Percentiles rank a stretch among this genome's conserved stretches.
Evolutionary conservation across 2,888 invertebrate genomes (phyloP).

Genomic region (Bimastos eiseni): DNA sequence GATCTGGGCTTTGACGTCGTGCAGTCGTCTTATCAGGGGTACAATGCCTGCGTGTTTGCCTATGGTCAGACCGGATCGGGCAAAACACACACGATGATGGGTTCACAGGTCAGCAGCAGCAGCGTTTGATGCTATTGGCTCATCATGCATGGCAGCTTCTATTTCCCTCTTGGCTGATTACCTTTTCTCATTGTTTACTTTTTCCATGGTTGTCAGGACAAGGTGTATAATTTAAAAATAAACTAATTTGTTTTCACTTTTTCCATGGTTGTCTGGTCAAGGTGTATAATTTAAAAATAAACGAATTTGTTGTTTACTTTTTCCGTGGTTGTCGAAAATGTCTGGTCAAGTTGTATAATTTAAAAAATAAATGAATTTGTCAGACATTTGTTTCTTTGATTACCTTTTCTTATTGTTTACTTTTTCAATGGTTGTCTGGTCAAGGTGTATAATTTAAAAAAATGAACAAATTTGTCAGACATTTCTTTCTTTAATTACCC

Average conservation of each 20-base stretch:
- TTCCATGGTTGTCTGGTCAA: no score
- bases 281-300: background rate
- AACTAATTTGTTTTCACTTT: no score
- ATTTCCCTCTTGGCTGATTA: background rate
- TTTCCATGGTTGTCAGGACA: background rate
- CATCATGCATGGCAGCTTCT: background rate
- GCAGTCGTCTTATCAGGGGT: constrained; percentile 69
- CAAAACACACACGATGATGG: constrained; percentile 87
- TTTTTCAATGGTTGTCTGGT: background rate
- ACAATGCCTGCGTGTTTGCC: constrained; percentile 85
- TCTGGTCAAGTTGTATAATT: no score
- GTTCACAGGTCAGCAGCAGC: constrained; percentile 56
- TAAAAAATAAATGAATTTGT: no score
- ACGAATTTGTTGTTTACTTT: no score
- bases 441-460: background rate
- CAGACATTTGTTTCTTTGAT: no score
- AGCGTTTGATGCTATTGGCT: background rate
- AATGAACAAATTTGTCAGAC: no score
- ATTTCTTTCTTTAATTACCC: no score
- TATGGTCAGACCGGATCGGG: constrained; percentile 88
- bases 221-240: background rate
- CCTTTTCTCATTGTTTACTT: background rate
- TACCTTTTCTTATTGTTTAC: background rate
- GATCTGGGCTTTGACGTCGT: constrained; percentile 70
- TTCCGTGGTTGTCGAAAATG: no score